Conservation (phyloP, 2,888 invertebrate genomes). For the Erynnis tages region DNA sequence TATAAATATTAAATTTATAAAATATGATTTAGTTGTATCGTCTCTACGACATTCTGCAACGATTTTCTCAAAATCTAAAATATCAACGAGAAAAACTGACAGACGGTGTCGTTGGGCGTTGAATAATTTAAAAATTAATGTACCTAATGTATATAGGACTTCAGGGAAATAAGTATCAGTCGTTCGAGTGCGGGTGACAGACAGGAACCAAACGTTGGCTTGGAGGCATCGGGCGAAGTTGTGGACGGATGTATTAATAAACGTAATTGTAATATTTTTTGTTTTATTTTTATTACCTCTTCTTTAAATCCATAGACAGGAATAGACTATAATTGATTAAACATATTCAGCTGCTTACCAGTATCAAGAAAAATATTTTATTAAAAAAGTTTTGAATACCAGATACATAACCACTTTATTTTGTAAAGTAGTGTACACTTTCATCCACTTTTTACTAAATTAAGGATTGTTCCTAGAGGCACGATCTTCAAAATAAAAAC, state of each 20-base stretch:
- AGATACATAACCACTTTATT: too few relatives aligned
- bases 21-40: background rate
- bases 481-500: conserved; percentile 31
- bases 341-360: too few relatives aligned
- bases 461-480: too few relatives aligned
- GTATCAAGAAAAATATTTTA: too few relatives aligned
- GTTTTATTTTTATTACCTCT: background rate
- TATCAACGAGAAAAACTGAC: background rate
- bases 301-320: too few relatives aligned
- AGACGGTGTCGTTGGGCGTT: background rate
- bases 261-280: conserved; percentile 16
- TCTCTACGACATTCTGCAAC: background rate
- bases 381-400: too few relatives aligned
- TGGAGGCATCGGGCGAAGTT: background rate
- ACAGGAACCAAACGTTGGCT: background rate
- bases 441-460: too few relatives aligned
- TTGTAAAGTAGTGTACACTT: too few relatives aligned
- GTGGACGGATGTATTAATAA: conserved; percentile 23
- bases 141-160: conserved; percentile 25
- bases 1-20: conserved; percentile 9
- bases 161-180: conserved; percentile 14
- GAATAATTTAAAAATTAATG: conserved; percentile 11
- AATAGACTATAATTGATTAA: too few relatives aligned
- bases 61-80: background rate
- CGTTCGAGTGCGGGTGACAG: background rate